Evolutionary conservation across 2,888 invertebrate genomes (phyloP), one percentile per base, ranked within the genome.

Genomic region (Ectobius pallidus): DNA sequence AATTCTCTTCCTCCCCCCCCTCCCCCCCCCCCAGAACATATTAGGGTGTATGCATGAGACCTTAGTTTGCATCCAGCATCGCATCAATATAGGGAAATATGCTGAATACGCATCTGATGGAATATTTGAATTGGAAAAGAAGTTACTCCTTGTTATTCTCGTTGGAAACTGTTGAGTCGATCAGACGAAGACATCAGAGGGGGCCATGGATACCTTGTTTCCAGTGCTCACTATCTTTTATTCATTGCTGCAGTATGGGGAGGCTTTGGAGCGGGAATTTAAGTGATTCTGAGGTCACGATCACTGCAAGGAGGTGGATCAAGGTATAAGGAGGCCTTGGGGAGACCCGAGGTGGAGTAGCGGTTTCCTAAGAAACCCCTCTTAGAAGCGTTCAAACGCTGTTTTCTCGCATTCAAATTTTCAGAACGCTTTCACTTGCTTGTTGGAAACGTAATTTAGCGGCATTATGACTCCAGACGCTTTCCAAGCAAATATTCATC

Each of bases 91-190:
- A 30, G 65, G 3, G 14, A 65, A 65, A 65, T 65, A 65, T 46
- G 65, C 65, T 65, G 44, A 65, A 65, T 32, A n/a, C 7, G 46
- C 27, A 25, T n/a, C 1, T 44, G 65, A 65, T 44, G 27, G 34
- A 49, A 73, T 71, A 73, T 73, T 73, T 73, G 73, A 73, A 73
- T 73, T 73, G 73, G 70, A 73, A 73, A 73, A 58, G 42, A 71
- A 61, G 70, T 22, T 34, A 68, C 63, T 65, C 22, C 71, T 71
- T 68, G 71, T 71, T 67, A 58, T 58, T 73, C 70, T 70, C 70
- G 32, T 61, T 65, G 70, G 70, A 58, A 65, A 65, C 65, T 65
- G 65, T 65, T 44, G 65, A 65, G 69, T 55, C 42, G 69, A 69
- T 69, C 69, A 58, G 69, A 69, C 61, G 69, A 69, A 69, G 69